Evolutionary conservation across 2,888 invertebrate genomes (phyloP).

Genomic region (Eledona agricola): DNA sequence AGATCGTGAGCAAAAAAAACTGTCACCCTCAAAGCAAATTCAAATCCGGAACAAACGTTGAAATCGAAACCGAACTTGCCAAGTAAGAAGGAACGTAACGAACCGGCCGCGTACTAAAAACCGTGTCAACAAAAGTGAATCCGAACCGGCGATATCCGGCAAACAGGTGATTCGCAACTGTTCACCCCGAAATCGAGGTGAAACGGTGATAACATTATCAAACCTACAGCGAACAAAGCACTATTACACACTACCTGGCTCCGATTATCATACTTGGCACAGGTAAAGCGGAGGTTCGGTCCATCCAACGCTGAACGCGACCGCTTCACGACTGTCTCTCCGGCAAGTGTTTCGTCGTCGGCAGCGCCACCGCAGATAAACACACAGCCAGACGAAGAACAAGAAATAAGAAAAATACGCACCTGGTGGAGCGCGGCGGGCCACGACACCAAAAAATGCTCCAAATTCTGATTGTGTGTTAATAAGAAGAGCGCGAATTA

Average conservation of each 20-base stretch:
- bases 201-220: constrained; percentile 40
- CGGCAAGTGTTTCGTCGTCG: constrained; percentile 51
- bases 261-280: constrained; percentile 23
- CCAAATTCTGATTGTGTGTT: too few species aligned
- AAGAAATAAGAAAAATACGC: too few species aligned
- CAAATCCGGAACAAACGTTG: constrained; percentile 39
- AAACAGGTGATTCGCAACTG: constrained; percentile 6
- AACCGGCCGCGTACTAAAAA: constrained; percentile 52
- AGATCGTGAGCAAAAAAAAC: too few species aligned
- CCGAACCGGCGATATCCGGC: constrained; percentile 36
- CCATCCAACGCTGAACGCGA: constrained; percentile 38
- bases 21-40: too few species aligned
- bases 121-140: constrained; percentile 49
- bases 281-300: constrained; percentile 8
- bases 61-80: constrained; percentile 55
- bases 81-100: constrained; percentile 54
- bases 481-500: too few species aligned
- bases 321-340: constrained; percentile 48
- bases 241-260: constrained; percentile 27
- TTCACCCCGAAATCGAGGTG: constrained; percentile 1
- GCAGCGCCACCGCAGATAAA: constrained; percentile 53
- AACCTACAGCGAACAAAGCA: constrained; percentile 21
- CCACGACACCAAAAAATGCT: too few species aligned
- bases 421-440: constrained; percentile 11
- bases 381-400: constrained; percentile 40